Base-by-base conservation (phyloP, 2,797 vertebrate species). In the Chelon auratus region DNA sequence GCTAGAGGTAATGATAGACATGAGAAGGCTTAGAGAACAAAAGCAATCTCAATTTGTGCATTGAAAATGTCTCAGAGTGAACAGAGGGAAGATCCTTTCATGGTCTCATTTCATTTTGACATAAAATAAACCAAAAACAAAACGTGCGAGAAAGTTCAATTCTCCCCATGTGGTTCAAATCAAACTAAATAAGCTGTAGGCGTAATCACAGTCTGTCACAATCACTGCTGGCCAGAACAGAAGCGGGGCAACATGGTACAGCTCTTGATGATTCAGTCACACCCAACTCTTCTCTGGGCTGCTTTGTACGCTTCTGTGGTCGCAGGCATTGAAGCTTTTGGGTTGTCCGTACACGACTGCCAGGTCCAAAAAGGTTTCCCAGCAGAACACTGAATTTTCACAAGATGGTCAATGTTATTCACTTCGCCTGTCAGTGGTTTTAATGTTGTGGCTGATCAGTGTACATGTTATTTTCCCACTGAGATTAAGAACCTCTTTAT, bases 151-250 rank as follows among this genome's bases (percentile, higher is more conserved):
- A 36, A 17, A 47, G 40, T 10, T 14, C 12, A 53, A 33, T 18
- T 40, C 57, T 68, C 33, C 39, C 18, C 36, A 53, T 26, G 64
- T 20, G 50, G 33, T 17, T 59, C 40, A 72, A 45, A 67, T 24
- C 48, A 53, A 75, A 71, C 24, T 24, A 48, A 70, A 74, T 48
- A 53, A 58, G 62, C 20, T 22, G 51, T 5, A 1, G 40, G 30
- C 17, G 9, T 59, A 53, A 74, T 58, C 45, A 75, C 61, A 45
- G 17, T 11, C 60, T 63, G 24, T 26, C 24, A 26, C 24, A 26
- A 26, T 26, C 2, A 26, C 51, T 24, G 52, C 61, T 18, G 2
- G 33, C 15, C 39, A 15, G 53, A 53, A 75, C 47, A 6, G 12
- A 62, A 50, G 33, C 47, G 5, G 13, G 14, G 50, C 18, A 0